phyloP scores from a whole-genome alignment of 1,140 invertebrate genomes.

The Drosophila kepulauana region DNA sequence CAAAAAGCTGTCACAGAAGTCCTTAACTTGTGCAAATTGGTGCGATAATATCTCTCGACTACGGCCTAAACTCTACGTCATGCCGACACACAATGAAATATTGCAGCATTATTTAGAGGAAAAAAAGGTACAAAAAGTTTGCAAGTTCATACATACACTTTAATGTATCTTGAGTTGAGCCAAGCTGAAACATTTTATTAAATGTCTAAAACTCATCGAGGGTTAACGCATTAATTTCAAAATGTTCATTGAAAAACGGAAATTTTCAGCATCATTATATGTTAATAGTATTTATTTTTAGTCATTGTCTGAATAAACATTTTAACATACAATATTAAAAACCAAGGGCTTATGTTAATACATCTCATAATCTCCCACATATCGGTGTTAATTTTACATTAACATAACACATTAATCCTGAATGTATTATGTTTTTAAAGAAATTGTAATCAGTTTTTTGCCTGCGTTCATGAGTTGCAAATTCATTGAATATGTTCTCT shows the following conservation, averaged over 20 bases:
- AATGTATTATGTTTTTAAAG: background rate
- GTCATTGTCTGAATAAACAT: background rate
- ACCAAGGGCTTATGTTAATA: background rate
- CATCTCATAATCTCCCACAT: background rate
- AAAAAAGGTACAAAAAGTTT: background rate
- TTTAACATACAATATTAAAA: background rate
- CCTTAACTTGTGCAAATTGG: conserved; percentile 57
- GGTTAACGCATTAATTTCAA: background rate
- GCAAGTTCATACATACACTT: background rate
- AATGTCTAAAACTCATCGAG: background rate
- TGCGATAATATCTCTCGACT: conserved; percentile 35
- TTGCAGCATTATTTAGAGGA: background rate
- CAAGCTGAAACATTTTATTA: background rate
- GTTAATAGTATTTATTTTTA: background rate
- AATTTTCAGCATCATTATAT: background rate
- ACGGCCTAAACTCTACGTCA: background rate
- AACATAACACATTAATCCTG: background rate
- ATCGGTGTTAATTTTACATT: background rate
- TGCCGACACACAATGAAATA: conserved; percentile 13
- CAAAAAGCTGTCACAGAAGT: conserved; percentile 53
- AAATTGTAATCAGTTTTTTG: background rate
- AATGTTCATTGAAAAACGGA: background rate
- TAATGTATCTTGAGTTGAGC: background rate
- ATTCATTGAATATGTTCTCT: background rate
- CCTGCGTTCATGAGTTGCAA: background rate